phyloP scores from a whole-genome alignment of 2,113 vertebrate genomes.

The Urocitellus parryii region DNA sequence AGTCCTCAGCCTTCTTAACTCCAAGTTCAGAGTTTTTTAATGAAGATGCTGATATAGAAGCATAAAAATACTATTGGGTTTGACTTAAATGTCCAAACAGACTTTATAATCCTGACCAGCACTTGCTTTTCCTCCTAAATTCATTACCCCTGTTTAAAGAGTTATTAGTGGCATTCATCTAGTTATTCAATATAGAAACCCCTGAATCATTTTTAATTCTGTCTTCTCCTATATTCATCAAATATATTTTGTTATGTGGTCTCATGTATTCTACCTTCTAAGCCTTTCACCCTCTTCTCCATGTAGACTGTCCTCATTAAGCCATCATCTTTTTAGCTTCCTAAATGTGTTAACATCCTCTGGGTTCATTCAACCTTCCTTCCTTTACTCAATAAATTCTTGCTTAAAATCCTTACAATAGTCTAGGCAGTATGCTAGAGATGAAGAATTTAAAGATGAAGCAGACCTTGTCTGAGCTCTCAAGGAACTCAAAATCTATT shows the following conservation, averaged over 20 bases:
- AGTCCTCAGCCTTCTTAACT: background rate
- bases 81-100: conserved; percentile 18
- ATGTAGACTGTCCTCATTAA: background rate
- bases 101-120: background rate
- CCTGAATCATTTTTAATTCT: conserved; percentile 21
- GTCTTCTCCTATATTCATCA: background rate
- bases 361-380: background rate
- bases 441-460: conserved; percentile 6
- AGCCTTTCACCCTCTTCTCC: background rate
- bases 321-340: conserved; percentile 22
- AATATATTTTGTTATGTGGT: background rate
- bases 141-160: background rate
- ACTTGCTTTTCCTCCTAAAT: conserved; percentile 26
- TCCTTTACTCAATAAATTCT: background rate
- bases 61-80: conserved; percentile 16
- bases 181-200: background rate
- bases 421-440: conserved; percentile 12
- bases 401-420: conserved; percentile 24
- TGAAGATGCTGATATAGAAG: background rate
- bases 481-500: background rate
- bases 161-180: background rate
- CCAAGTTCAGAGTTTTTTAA: background rate
- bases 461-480: background rate
- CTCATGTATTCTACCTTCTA: conserved; percentile 19
- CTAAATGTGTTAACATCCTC: background rate